Conservation (phyloP, 53 echinoderm and acorn worm species). For the Hippasteria phrygiana region DNA sequence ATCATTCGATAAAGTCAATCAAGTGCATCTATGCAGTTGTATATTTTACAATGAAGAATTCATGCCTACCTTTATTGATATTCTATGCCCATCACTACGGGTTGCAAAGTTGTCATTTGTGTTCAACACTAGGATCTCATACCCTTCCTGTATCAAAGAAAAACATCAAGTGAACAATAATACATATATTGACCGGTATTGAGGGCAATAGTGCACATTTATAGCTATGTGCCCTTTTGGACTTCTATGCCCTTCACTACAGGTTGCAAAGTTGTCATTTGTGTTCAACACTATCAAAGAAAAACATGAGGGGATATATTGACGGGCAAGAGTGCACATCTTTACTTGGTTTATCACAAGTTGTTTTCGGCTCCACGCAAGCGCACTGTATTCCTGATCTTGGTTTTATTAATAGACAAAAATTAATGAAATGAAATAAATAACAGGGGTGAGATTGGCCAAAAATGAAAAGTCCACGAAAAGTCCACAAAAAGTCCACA, state of each 20-base stretch:
- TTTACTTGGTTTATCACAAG: too few species aligned
- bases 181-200: not conserved
- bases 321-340: too few species aligned
- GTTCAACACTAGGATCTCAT: constrained; percentile 90
- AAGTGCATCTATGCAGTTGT: too few species aligned
- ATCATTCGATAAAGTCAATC: too few species aligned
- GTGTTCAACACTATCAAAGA: constrained; percentile 76
- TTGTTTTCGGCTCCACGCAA: too few species aligned
- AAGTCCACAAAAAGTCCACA: not conserved
- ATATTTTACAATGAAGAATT: too few species aligned
- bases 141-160: constrained; percentile 74
- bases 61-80: constrained; percentile 33
- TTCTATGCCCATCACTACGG: not conserved
- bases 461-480: not conserved
- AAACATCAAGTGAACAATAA: not conserved
- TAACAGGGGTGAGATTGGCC: too few species aligned
- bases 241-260: constrained; percentile 5
- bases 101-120: constrained; percentile 82
- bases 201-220: too few species aligned
- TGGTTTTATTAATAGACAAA: too few species aligned
- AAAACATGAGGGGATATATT: not conserved
- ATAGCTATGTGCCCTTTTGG: too few species aligned
- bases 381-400: too few species aligned
- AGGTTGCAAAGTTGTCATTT: constrained; percentile 75
- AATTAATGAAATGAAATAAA: too few species aligned